Percentiles rank a stretch among this genome's conserved stretches.
Conservation (phyloP, 2,888 invertebrate genomes). For the Lithosia quadra region DNA sequence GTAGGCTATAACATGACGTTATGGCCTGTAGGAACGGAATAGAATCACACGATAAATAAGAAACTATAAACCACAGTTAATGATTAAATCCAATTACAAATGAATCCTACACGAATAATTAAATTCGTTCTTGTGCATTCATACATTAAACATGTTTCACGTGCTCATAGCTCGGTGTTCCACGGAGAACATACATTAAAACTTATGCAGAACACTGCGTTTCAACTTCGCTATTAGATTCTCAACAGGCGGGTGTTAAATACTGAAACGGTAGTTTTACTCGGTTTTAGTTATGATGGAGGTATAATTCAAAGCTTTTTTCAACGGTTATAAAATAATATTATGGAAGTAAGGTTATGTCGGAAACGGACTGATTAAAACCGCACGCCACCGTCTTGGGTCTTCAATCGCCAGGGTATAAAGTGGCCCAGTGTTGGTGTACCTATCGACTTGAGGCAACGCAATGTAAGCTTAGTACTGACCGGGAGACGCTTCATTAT, state of each 20-base stretch:
- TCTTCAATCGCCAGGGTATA: too few relatives aligned
- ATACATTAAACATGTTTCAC: conserved; percentile 23
- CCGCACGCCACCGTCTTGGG: too few relatives aligned
- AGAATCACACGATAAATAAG: too few relatives aligned
- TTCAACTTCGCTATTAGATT: conserved; percentile 36
- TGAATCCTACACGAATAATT: background rate
- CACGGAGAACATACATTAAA: conserved; percentile 50
- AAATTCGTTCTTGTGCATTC: conserved; percentile 2
- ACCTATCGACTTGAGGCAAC: too few relatives aligned
- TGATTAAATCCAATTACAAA: background rate
- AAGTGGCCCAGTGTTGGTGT: too few relatives aligned
- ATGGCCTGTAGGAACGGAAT: too few relatives aligned
- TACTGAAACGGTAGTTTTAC: conserved; percentile 30
- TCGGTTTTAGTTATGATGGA: conserved; percentile 5
- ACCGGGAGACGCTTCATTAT: too few relatives aligned
- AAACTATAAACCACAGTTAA: background rate
- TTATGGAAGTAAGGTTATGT: too few relatives aligned
- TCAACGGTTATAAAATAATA: too few relatives aligned
- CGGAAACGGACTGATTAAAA: too few relatives aligned
- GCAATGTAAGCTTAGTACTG: too few relatives aligned
- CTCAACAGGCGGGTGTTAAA: conserved; percentile 35
- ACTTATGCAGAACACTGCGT: conserved; percentile 35
- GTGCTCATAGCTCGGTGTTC: conserved; percentile 35
- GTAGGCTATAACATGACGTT: too few relatives aligned
- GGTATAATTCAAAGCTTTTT: background rate